Conservation (phyloP, 2,888 invertebrate genomes). For the Xanthia icteritia region DNA sequence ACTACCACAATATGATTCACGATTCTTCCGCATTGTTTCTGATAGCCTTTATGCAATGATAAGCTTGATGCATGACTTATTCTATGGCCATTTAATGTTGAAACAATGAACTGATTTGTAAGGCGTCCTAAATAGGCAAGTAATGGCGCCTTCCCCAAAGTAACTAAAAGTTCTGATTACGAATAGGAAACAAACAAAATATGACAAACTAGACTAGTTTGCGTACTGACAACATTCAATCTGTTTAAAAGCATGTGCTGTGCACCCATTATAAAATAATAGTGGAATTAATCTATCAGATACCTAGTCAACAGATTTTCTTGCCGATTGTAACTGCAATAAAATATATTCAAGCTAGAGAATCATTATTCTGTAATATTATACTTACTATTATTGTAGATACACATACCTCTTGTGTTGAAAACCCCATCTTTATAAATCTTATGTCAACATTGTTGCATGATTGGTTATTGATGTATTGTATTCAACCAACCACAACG, state of each 20-base stretch:
- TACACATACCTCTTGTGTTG: not conserved
- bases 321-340: not conserved
- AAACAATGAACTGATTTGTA: constrained; percentile 23
- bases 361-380: not conserved
- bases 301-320: not conserved
- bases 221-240: not conserved
- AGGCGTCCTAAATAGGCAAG: not conserved
- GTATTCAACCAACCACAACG: not conserved
- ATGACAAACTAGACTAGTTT: constrained; percentile 16
- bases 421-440: not conserved
- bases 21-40: constrained; percentile 31
- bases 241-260: not conserved
- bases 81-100: constrained; percentile 6
- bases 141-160: not conserved
- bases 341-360: not conserved
- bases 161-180: constrained; percentile 1
- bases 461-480: not conserved
- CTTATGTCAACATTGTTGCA: not conserved
- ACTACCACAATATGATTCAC: constrained; percentile 36
- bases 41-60: constrained; percentile 27
- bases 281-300: not conserved
- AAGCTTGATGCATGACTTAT: constrained; percentile 22
- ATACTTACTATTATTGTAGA: not conserved
- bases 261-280: constrained; percentile 1
- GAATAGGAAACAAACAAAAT: not conserved